Evolutionary conservation across 1,140 invertebrate genomes (phyloP), one percentile per base, ranked within the genome.

Genomic region (Papilio machaon): DNA sequence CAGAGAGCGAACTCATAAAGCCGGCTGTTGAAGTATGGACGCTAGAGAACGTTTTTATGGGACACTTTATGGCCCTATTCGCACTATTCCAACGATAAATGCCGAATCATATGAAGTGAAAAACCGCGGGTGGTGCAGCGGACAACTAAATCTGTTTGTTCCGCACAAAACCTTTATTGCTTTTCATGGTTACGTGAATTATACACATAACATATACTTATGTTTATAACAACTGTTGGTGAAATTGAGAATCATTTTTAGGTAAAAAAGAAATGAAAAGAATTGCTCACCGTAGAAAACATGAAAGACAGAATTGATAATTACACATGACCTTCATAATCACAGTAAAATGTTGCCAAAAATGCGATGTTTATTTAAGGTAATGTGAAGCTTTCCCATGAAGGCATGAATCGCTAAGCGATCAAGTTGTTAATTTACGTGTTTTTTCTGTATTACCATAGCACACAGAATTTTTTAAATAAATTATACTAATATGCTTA

Each of bases 31-130:
- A 88, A 90, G 87, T 88, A 87, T 92, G 87, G 85, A 88, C 85
- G 82, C 85, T 85, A 90, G 86, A 86, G 88, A 88, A 82, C 82
- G 83, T 74, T 91, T 94, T 94, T 92, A 94, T 93, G 86, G 91
- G 83, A 84, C 78, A 87, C 90, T 94, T 92, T 92, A 92, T 87
- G 88, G 86, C 85, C 91, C 87, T 85, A 88, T 91, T 88, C 85
- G 85, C 87, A 90, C 89, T 89, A 90, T 89, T 85, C 90, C 85
- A 73, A 87, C 90, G 86, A 91, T 91, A 92, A 92, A 92, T 85
- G 88, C 82, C 84, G 89, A 92, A 92, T 92, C 89, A 90, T 88
- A 92, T 87, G 85, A 88, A 92, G 88, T 89, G 89, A 84, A 88
- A 84, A 86, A 90, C 87, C 87, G 89, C 89, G 90, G 90, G 87